Evolutionary conservation across 2,888 invertebrate genomes (phyloP).

Genomic region (Portevinia maculata): DNA sequence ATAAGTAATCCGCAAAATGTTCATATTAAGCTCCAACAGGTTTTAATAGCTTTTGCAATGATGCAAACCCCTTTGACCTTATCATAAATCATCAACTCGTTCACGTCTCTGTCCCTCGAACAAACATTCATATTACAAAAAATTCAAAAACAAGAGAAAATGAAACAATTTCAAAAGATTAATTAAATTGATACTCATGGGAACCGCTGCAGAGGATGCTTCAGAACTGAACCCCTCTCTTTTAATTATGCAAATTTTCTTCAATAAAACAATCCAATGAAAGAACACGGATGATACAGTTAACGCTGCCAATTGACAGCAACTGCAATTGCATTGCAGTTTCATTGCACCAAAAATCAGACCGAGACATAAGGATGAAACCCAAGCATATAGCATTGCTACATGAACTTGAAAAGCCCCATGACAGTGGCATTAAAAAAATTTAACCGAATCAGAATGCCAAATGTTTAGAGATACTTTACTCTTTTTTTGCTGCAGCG

Average conservation of each 20-base stretch:
- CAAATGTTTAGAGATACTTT: neutral
- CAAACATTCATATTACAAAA: neutral
- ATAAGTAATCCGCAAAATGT: too few relatives aligned
- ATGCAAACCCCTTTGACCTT: neutral
- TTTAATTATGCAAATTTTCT: constrained; percentile 67
- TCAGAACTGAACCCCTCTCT: constrained; percentile 29
- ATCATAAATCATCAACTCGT: neutral
- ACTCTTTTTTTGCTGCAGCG: constrained; percentile 2
- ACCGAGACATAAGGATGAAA: neutral
- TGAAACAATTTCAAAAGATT: constrained; percentile 30
- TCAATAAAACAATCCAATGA: constrained; percentile 49
- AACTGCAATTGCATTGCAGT: constrained; percentile 66
- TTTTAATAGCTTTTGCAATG: too few relatives aligned
- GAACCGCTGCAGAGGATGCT: constrained; percentile 58
- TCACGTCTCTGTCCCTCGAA: neutral
- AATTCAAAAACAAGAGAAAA: constrained; percentile 3
- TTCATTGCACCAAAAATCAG: constrained; percentile 59
- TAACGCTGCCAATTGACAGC: constrained; percentile 54
- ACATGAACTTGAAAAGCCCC: constrained; percentile 65
- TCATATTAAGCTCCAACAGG: too few relatives aligned
- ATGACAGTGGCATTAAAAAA: constrained; percentile 28
- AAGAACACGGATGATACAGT: constrained; percentile 12
- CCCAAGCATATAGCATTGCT: constrained; percentile 10
- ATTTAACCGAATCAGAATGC: constrained; percentile 34
- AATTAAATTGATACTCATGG: constrained; percentile 54